Percentiles rank a stretch among this genome's conserved stretches.
Conservation (phyloP, 2,888 invertebrate species). For the Gerris lacustris region DNA sequence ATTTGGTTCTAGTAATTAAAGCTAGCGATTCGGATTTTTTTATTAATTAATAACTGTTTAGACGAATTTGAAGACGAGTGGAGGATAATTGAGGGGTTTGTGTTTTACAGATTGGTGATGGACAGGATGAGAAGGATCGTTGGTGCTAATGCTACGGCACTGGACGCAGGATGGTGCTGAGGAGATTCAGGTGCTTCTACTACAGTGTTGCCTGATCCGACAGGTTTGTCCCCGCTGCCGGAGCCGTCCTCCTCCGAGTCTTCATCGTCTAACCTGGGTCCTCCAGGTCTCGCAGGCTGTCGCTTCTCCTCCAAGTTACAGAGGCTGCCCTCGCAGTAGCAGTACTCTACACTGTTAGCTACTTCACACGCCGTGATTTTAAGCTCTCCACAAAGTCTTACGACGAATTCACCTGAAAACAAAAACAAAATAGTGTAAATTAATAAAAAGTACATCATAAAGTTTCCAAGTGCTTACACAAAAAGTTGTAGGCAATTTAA, state of each 20-base stretch:
- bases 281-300: background rate
- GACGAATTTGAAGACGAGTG: too few species aligned
- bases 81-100: too few species aligned
- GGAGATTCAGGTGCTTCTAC: background rate
- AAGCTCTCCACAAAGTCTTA: conserved; percentile 32
- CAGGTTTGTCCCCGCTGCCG: background rate
- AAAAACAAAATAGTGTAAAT: background rate
- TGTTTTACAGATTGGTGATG: too few species aligned
- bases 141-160: too few species aligned
- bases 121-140: too few species aligned
- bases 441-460: too few species aligned
- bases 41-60: too few species aligned
- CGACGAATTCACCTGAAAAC: conserved; percentile 25
- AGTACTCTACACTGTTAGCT: conserved; percentile 36
- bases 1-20: too few species aligned
- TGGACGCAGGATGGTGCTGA: background rate
- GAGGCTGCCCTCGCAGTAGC: conserved; percentile 35
- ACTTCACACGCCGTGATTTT: conserved; percentile 34
- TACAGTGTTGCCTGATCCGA: background rate
- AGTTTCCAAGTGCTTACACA: too few species aligned
- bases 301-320: conserved; percentile 32
- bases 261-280: background rate
- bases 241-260: conserved; percentile 10
- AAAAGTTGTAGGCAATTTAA: too few species aligned
- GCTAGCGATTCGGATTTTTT: too few species aligned